Base-by-base conservation (phyloP, 2,797 vertebrate genomes). In the Acanthurus tractus region DNA sequence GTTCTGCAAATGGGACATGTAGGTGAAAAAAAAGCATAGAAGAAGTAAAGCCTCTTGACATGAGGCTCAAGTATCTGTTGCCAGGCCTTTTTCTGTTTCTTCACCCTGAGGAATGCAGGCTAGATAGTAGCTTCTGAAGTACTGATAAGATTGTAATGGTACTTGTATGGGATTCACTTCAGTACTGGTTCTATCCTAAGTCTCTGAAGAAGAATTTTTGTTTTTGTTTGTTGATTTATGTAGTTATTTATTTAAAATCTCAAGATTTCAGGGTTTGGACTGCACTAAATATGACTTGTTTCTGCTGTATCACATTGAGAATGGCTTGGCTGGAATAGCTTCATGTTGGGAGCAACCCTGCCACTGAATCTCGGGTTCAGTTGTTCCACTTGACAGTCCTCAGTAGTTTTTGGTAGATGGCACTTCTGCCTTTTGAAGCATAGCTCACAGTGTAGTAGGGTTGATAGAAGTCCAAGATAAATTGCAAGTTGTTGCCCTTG, bases 61-160 rank as follows among this genome's bases (percentile, higher is more conserved):
- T 62, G 54, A 70, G 18, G 14, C 6, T 18, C 1, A 49, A 29
- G 44, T 53, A 54, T 20, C 10, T 23, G 59, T 63, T 69, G 48
- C 20, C 38, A 57, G 23, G 29, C 38, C 34, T 74, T 58, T 45
- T 29, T 63, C 23, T 44, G 22, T 76, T 74, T 70, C 58, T 57
- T 78, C 36, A 52, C 73, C 61, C 42, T 46, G 48, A 81, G 84
- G 84, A 81, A 86, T 89, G 76, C 58, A 17, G 64, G 66, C 23
- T 22, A 64, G 70, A 83, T 87, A 54, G 45, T 36, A 54, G 46
- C 50, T 65, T 53, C 42, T 62, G 53, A 75, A 70, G 70, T 69
- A 3, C 68, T 83, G 85, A 87, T 87, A 83, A 87, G 82, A 23
- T 52, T 29, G 61, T 23, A 12, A 18, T 29, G 55, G 55, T 69